Base-by-base conservation (phyloP, 2,888 invertebrate species). In the Drosophila cognata region DNA sequence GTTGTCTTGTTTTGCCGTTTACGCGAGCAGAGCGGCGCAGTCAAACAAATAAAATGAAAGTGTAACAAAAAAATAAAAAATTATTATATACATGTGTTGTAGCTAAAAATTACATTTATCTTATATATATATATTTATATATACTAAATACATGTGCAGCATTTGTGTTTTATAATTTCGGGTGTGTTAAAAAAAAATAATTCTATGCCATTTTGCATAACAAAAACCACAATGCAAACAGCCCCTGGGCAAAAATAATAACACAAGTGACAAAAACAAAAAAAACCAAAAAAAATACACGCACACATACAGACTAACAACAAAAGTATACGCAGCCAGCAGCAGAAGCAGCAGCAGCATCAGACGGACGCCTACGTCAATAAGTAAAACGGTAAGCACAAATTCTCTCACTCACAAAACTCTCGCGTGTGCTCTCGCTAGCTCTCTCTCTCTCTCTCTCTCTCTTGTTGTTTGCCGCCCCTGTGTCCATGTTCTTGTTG, bases 381-480 rank as follows among this genome's bases (percentile, higher is more conserved):
- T 88, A 88, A 83, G 87, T 70, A 76, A 84, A 82, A 89, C 85
- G 85, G 85, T 85, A 85, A 84, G 85, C 74, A 29, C 65, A 79
- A 71, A 87, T 86, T 76, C 74, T 79, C 66, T 58, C 60, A 67
- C 65, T 50, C 53, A 60, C 31, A 56, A 28, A 52, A 25, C 25
- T 46, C 59, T 57, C 65, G 57, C 52, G 56, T 38, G 28, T 25
- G 56, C 36, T 53, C 60, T 62, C 38, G 51, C 46, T 36, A 33
- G 52, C 51, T 29, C 50, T 2, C 18, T 38, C 18, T 8, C 58
- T 65, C 64, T 38, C 60, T 62, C 25, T 48, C 25, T 11, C 38
- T 58, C 61, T 56, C 10, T 55, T 36, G 18, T 21, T 57, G 41
- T 41, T 56, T 57, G 56, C 56, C 41, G 41, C 29, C 41, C 29